Evolutionary conservation across 37 sponge, comb jelly and placozoan genomes (phyloP).

Genomic region (Bolinopsis microptera): DNA sequence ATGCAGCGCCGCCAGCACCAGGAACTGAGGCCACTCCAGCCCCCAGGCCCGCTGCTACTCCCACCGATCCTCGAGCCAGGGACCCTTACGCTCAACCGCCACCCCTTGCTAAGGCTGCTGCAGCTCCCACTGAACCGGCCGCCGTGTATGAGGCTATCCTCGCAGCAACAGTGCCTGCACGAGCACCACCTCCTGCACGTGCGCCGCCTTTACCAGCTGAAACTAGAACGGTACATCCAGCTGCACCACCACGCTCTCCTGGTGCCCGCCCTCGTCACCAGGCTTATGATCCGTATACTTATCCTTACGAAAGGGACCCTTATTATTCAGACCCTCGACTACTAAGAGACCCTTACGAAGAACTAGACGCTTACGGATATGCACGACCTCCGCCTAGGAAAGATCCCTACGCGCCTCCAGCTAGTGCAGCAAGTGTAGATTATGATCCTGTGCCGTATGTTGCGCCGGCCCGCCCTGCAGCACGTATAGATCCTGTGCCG

Average conservation of each 20-base stretch:
- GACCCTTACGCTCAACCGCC: not conserved
- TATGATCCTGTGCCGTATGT: slow-evolving; percentile 30
- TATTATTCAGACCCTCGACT: not conserved
- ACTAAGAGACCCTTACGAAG: not conserved
- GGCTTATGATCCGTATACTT: not conserved
- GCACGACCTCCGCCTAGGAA: not conserved
- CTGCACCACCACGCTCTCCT: not conserved
- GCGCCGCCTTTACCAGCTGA: too few species aligned
- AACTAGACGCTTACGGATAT: slow-evolving; percentile 15
- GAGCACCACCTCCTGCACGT: not conserved
- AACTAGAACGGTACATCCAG: not conserved
- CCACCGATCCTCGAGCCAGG: not conserved
- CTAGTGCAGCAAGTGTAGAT: not conserved
- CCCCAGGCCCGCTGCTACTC: not conserved
- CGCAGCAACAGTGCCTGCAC: not conserved
- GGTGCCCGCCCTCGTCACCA: not conserved
- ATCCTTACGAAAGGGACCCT: not conserved
- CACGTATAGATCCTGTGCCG: slow-evolving; percentile 4
- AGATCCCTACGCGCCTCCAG: not conserved
- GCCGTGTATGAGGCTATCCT: not conserved
- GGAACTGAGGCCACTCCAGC: not conserved
- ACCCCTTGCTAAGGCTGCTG: not conserved
- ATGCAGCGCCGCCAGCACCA: not conserved
- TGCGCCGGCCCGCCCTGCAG: slow-evolving; percentile 49
- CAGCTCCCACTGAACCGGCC: not conserved